Evolutionary conservation across 92 coral and sea anemone species (phyloP), one percentile per base, ranked within the genome.

Genomic region (Anthopleura xanthogrammica): DNA sequence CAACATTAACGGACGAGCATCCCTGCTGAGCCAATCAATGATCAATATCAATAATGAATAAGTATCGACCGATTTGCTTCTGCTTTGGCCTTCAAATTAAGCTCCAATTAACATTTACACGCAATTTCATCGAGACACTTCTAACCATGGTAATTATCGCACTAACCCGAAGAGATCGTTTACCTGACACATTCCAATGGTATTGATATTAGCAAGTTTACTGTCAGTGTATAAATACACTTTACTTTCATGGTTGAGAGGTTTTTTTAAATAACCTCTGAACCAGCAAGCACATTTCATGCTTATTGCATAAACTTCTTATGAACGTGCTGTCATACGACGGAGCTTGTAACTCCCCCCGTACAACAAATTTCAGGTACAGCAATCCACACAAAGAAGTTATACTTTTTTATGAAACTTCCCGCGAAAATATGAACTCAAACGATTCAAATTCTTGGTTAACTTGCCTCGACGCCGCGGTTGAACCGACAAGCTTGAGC

Each of bases 11-110:
- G 66, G 83, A 66, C 62, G 29, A 80, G 11, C 22, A 8, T 42
- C 46, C 83, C 66, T 10, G 83, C 83, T 64, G 76, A 16, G 83
- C 42, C 76, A 80, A 42, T 72, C 83, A 80, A 65, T 68, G 41
- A 11, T 36, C 74, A 68, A 68, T 68, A 68, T 80, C 83, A 43
- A 65, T 46, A 62, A 50, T 60, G 58, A 46, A 55, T 46, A 19
- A 42, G 57, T 75, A 75, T 50, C 78, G 42, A 13, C 17, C 12
- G 78, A 75, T 75, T 75, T 5, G n/a, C 78, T 19, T 42, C 23
- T 23, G 16, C 17, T 2, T 22, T 52, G 16, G 60, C 65, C 65
- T 23, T 52, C 79, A 43, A 76, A 48, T 40, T 42, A 40, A 43
- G 23, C 29, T 68, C 50, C 77, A 72, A 72, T 72, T 72, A 72